Evolutionary conservation across 2,888 invertebrate genomes (phyloP), one percentile per base, ranked within the genome.

Genomic region (Clostera curtula): DNA sequence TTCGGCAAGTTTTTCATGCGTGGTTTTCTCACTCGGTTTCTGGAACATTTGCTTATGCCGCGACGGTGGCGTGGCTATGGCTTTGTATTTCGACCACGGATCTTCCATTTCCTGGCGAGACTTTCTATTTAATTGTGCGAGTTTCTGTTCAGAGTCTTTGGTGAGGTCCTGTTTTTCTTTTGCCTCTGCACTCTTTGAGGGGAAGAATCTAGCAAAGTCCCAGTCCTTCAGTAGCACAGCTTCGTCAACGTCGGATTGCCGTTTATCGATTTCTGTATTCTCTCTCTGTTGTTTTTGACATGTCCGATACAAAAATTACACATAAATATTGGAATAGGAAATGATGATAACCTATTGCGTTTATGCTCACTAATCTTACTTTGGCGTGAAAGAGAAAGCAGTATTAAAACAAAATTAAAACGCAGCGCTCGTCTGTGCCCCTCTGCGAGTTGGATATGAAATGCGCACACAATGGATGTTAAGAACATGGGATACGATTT

Each of bases 191-290:
- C 53, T 72, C 56, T 75, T 84, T 34, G 80, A 74, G 7, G 90
- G 92, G 74, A 94, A 93, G 85, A 94, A 93, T 64, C 91, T 89
- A 46, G 92, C 92, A 73, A 94, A 91, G 79, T 94, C 92, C 94
- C 93, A 94, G 61, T 94, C 93, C 74, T 92, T 91, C 50, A 94
- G 85, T 41, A 94, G 86, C 28, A 90, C 89, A 39, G 92, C 91
- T 68, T 93, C 93, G 63, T 93, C 93, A 55, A 89, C 85, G 58
- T 90, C 89, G 28, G 87, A 86, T 53, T 72, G 70, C 56, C 62
- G 65, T 57, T 74, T 77, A 62, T 72, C 64, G 36, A 40, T 67
- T 53, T 73, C 79, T 36, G 55, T 48, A 56, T 59, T 70, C 54
- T 76, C 80, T 67, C 65, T 76, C 79, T 79, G 73, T 53, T 60